These are phyloP conservation scores for Liodrosophila aerea DNA, from an alignment of 2,888 invertebrate species.

Conservation along the genomic window DNA sequence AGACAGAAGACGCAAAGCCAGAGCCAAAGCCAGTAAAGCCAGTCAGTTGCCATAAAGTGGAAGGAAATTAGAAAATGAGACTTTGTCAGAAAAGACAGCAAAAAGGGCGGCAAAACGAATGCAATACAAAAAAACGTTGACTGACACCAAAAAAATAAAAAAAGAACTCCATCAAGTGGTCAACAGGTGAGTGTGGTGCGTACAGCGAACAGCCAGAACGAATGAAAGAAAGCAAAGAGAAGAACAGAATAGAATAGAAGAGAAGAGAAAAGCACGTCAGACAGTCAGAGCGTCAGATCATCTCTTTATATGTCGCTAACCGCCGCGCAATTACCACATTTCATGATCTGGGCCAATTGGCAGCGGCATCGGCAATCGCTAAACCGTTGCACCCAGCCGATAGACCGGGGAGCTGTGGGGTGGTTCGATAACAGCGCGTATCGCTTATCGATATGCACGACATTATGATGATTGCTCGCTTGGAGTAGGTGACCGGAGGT, in stretches of 20 bases:
- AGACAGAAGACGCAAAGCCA: slow-evolving; percentile 10
- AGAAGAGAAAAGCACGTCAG: neutral
- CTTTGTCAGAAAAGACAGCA: slow-evolving; percentile 13
- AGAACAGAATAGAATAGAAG: slow-evolving; percentile 7
- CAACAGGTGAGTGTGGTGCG: slow-evolving; percentile 65
- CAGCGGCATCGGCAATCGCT: slow-evolving; percentile 31
- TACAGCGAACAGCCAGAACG: slow-evolving; percentile 8
- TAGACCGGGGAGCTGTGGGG: too few species aligned
- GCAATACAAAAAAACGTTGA: slow-evolving; percentile 4
- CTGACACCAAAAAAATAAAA: neutral
- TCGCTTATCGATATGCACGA: too few species aligned
- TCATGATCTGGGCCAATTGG: slow-evolving; percentile 75
- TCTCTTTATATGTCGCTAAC: slow-evolving; percentile 65
- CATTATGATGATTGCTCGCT: neutral
- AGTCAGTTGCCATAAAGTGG: slow-evolving; percentile 27
- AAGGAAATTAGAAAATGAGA: slow-evolving; percentile 61
- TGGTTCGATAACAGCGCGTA: too few species aligned
- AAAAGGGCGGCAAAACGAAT: slow-evolving; percentile 40
- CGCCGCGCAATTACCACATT: slow-evolving; percentile 73
- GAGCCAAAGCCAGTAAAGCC: neutral
- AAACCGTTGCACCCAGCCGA: too few species aligned
- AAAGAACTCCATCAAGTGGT: slow-evolving; percentile 17
- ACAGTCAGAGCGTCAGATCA: slow-evolving; percentile 30
- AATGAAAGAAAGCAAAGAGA: neutral
- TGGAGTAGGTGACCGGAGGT: slow-evolving; percentile 17